Percentiles rank a stretch among this genome's conserved stretches.
These are phyloP conservation scores for Ailurus styani DNA, from an alignment of 2,113 vertebrate genomes.

Conservation along the genomic window DNA sequence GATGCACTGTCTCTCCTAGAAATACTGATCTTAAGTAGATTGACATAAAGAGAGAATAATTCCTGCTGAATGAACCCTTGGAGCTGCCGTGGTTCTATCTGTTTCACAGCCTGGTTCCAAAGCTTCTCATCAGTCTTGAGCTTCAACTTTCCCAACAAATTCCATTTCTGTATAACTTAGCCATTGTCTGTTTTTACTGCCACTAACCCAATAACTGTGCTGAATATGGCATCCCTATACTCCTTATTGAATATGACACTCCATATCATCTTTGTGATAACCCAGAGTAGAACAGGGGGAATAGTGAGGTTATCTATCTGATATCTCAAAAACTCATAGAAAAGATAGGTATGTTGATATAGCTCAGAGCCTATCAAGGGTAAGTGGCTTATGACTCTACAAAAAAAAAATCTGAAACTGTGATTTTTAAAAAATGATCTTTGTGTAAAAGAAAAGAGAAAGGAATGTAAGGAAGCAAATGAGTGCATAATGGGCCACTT, in stretches of 20 bases:
- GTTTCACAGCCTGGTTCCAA: not conserved
- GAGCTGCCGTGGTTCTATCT: not conserved
- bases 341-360: not conserved
- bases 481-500: not conserved
- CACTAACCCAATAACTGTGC: not conserved
- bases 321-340: slow-evolving; percentile 11
- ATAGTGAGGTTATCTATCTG: not conserved
- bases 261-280: not conserved
- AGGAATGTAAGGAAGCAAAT: not conserved
- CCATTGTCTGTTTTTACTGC: not conserved
- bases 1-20: not conserved
- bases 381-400: not conserved
- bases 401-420: not conserved
- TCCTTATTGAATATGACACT: not conserved
- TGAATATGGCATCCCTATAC: not conserved
- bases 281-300: not conserved
- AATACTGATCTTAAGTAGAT: not conserved
- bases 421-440: not conserved
- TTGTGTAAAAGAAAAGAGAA: slow-evolving; percentile 21
- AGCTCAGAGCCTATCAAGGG: not conserved
- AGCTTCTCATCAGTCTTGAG: not conserved
- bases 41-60: not conserved
- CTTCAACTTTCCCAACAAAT: not conserved
- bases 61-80: not conserved
- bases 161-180: not conserved